phyloP scores from a whole-genome alignment of 2,888 invertebrate genomes.

The Ormia ochracea region DNA sequence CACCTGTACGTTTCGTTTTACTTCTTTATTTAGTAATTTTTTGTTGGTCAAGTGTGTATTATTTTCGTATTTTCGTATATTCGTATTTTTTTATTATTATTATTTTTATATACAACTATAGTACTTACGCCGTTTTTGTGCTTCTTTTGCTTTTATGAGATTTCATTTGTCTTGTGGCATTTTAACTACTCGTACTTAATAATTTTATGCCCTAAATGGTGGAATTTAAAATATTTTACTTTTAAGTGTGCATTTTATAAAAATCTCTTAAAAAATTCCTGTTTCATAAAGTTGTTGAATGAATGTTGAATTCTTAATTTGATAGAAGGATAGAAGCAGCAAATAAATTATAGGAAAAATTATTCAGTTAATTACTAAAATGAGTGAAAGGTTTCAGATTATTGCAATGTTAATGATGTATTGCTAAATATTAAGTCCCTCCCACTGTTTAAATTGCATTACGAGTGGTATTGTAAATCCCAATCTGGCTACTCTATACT shows the following conservation, averaged over 20 bases:
- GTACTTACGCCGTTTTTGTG: constrained; percentile 12
- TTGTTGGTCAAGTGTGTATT: constrained; percentile 59
- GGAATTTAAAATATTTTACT: constrained; percentile 17
- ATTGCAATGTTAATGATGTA: too few species aligned
- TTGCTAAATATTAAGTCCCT: too few species aligned
- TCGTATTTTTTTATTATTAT: background rate
- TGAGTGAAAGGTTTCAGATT: too few species aligned
- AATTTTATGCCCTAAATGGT: constrained; percentile 38
- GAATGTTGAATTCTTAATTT: too few species aligned
- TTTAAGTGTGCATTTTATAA: background rate
- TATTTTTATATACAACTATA: background rate
- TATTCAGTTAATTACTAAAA: too few species aligned
- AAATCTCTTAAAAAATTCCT: background rate
- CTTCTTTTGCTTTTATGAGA: constrained; percentile 14
- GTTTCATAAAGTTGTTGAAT: background rate
- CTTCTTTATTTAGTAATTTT: constrained; percentile 10
- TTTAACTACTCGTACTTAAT: constrained; percentile 50
- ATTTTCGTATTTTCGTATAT: constrained; percentile 36
- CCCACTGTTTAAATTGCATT: too few species aligned
- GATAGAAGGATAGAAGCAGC: too few species aligned
- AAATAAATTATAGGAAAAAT: too few species aligned
- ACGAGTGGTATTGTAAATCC: too few species aligned
- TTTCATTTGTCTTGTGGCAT: constrained; percentile 45
- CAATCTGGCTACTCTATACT: too few species aligned
- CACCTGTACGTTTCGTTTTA: constrained; percentile 43